Evolutionary conservation across 2,888 invertebrate species (phyloP).

Genomic region (Empis stercorea): DNA sequence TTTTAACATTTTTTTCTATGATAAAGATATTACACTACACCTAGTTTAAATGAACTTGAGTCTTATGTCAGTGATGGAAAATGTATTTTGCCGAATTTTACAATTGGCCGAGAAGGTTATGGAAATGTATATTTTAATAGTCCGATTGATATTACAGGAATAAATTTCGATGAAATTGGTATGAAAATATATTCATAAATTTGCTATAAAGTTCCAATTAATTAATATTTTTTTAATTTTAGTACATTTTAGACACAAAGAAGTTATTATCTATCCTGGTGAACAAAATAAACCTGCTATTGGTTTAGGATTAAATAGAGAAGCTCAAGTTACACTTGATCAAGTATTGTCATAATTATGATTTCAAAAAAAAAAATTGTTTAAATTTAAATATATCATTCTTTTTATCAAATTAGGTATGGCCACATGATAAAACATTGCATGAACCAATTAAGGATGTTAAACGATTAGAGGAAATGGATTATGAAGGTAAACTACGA

Average conservation of each 20-base stretch:
- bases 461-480: constrained; percentile 61
- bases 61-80: constrained; percentile 54
- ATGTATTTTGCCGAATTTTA: constrained; percentile 75
- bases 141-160: constrained; percentile 66
- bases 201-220: neutral
- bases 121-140: constrained; percentile 82
- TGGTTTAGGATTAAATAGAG: constrained; percentile 78
- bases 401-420: constrained; percentile 31
- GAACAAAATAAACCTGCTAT: constrained; percentile 75
- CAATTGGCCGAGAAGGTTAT: constrained; percentile 78
- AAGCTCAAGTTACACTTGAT: constrained; percentile 84
- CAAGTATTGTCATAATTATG: constrained; percentile 41
- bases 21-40: constrained; percentile 70
- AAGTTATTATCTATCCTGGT: constrained; percentile 90
- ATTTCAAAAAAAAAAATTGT: no score
- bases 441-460: constrained; percentile 68
- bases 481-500: constrained; percentile 75
- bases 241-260: constrained; percentile 88
- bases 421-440: constrained; percentile 80
- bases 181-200: constrained; percentile 13
- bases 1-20: no score
- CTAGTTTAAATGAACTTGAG: constrained; percentile 66
- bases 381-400: neutral
- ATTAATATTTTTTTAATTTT: neutral
- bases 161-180: constrained; percentile 80